phyloP scores from a whole-genome alignment of 2,113 vertebrate species.

The Arvicanthis niloticus region DNA sequence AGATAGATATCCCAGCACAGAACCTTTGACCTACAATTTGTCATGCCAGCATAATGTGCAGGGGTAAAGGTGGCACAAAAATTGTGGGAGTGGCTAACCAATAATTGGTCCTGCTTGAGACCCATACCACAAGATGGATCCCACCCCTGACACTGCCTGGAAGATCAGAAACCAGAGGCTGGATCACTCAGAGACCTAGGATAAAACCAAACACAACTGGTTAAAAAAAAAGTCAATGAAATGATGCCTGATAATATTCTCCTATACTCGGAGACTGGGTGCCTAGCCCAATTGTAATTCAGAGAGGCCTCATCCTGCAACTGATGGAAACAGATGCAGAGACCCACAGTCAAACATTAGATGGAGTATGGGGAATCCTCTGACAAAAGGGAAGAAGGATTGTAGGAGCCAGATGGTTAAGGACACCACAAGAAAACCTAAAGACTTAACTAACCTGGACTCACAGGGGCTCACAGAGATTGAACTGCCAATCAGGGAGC shows the following conservation, averaged over 20 bases:
- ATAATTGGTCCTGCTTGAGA: neutral
- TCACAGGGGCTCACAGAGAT: neutral
- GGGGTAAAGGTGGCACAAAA: neutral
- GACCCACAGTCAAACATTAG: neutral
- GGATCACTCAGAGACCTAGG: neutral
- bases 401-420: neutral
- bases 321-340: neutral
- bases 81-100: neutral
- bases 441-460: neutral
- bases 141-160: neutral
- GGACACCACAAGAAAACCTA: neutral
- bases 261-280: neutral
- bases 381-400: neutral
- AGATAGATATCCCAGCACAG: neutral
- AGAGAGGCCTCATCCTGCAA: neutral
- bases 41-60: neutral
- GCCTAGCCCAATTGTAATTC: neutral
- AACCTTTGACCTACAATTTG: neutral
- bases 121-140: neutral
- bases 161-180: neutral
- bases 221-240: neutral
- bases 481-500: neutral
- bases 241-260: neutral
- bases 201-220: neutral
- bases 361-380: neutral